These are phyloP conservation scores for Cotesia glomerata DNA, from an alignment of 1,140 invertebrate species.

Conservation along the genomic window DNA sequence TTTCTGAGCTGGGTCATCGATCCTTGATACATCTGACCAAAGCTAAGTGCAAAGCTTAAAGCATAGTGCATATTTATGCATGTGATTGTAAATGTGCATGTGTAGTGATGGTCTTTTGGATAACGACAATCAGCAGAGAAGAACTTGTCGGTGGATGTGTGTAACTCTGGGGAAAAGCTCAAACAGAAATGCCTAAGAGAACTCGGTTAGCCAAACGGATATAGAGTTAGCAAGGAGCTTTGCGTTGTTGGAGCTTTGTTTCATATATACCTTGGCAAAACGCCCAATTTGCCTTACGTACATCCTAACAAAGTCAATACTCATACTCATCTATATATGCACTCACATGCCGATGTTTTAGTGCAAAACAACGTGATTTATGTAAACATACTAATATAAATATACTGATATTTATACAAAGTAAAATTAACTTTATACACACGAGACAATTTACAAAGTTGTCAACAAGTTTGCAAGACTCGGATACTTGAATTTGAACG, in stretches of 20 bases:
- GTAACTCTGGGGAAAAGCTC: slow-evolving; percentile 1
- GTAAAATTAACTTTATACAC: too few species aligned
- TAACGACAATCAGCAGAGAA: neutral
- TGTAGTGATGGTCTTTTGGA: neutral
- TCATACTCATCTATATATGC: slow-evolving; percentile 1
- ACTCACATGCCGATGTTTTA: neutral
- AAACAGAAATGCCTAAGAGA: slow-evolving; percentile 36
- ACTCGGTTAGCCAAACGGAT: slow-evolving; percentile 49
- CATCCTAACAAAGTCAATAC: slow-evolving; percentile 17
- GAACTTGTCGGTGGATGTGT: neutral
- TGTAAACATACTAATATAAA: neutral
- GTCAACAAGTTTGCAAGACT: too few species aligned
- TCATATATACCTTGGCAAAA: slow-evolving; percentile 48
- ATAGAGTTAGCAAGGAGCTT: slow-evolving; percentile 53
- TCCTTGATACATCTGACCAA: too few species aligned
- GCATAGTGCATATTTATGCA: too few species aligned
- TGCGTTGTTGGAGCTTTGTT: slow-evolving; percentile 56
- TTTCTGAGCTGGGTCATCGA: neutral
- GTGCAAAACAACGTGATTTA: neutral
- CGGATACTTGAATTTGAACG: too few species aligned
- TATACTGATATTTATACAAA: too few species aligned
- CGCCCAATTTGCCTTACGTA: slow-evolving; percentile 38
- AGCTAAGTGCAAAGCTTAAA: too few species aligned
- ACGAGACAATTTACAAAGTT: too few species aligned
- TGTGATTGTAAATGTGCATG: too few species aligned